Base-by-base conservation (phyloP, 2,797 vertebrate genomes). In the Parauchenoglanis punctatus region DNA sequence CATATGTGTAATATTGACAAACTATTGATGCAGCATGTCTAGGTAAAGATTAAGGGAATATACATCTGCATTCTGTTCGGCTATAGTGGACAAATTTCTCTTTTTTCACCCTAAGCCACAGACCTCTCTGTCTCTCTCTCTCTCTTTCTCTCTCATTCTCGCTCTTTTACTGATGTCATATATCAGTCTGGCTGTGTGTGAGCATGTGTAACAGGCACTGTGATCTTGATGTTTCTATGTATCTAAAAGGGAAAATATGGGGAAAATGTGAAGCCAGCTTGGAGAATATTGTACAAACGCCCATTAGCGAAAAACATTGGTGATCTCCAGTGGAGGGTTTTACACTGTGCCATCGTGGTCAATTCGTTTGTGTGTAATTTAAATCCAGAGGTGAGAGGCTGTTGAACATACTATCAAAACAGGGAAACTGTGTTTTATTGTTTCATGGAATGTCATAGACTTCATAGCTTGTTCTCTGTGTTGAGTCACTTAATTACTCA, bases 181-280 rank as follows among this genome's bases (percentile, higher is more conserved):
- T 46, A 61, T 87, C 81, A 44, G 81, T 67, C 49, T 68, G 72
- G 23, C 63, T 28, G 10, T 65, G 61, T 65, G 76, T 85, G 70
- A 28, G 68, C 40, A 63, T 85, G 75, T 67, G 67, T 70, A 88
- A 87, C 61, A 90, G 84, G 73, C 81, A 78, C 58, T 83, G 83
- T 83, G 88, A 88, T 88, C 87, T 88, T 84, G 85, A 88, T 77
- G 20, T 61, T 65, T 49, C 84, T 63, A 44, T 72, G 80, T 81
- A 78, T 88, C 85, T 89, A 89, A 89, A 91, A 89, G 87, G 40
- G 40, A 40, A 40, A 40, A 40, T 40, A 40, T 2, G 15, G 15
- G 54, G 15, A 56, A 13, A 15, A 56, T 56, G 54, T 56, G 12
- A 56, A 56, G 13, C 61, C 25, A 7, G 61, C 5, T 4, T 65